Evolutionary conservation across 2,888 invertebrate species (phyloP), one percentile per base, ranked within the genome.

Genomic region (Notodromas monacha): DNA sequence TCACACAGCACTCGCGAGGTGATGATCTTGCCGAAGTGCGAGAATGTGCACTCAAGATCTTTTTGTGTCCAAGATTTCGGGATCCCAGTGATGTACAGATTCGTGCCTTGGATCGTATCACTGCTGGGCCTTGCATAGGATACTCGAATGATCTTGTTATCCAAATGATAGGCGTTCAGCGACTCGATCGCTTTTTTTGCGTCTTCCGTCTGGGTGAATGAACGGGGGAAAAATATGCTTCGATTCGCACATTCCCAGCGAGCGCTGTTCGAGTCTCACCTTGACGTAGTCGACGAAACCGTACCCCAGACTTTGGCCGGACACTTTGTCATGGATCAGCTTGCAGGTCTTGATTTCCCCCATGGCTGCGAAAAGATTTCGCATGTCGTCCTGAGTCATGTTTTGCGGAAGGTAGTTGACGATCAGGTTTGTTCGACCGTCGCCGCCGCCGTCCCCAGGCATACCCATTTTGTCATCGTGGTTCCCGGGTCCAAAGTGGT

Each of bases 81-180:
- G 40, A 51, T 41, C 38, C 49, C 49, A 42, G 47, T 47, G 38
- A 51, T 46, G 43, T 51, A 51, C 37, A 51, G 42, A 41, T 51
- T 50, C 37, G 49, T 48, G 34, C 46, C 48, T 40, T 50, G 51
- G 37, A 51, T 50, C 37, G 45, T 45, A 40, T 51, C 50, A 40
- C 48, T 44, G 42, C 49, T 49, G 31, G 51, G 50, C 36, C 50
- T 43, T 38, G 50, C 51, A 40, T 46, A 42, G 34, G 51, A 51
- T 29, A 51, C 44, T 45, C 49, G 50, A 28, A 50, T 50, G 4
- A 46, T 50, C 42, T 50, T 50, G 38, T 49, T 50, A 37, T 50
- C 48, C 30, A 50, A 40, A 28, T 48, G 37, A 30, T 49, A 40
- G 26, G 48, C 48, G 37, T 49, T 50, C 30, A 50, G 39, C 27